Conservation (phyloP, 2,797 vertebrate genomes). For the Esox lucius region DNA sequence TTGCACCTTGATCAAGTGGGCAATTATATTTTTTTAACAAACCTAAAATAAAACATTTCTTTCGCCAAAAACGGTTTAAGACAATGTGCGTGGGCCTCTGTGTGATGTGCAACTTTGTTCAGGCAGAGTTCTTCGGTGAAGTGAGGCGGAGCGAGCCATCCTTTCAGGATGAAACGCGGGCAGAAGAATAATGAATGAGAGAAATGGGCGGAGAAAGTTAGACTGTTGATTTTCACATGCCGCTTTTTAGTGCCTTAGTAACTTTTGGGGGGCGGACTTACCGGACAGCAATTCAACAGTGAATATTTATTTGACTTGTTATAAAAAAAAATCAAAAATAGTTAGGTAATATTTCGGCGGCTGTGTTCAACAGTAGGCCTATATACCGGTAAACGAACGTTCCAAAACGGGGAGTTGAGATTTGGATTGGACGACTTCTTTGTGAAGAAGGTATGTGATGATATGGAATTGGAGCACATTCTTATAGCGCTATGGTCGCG, state of each 20-base stretch:
- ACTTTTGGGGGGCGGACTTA: not conserved
- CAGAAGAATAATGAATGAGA: constrained; percentile 41
- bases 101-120: not conserved
- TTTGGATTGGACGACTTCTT: constrained; percentile 30
- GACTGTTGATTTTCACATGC: constrained; percentile 44
- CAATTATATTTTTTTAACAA: not conserved
- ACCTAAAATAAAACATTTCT: not conserved
- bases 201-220: constrained; percentile 62
- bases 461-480: constrained; percentile 7
- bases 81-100: not conserved
- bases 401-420: constrained; percentile 2
- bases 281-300: not conserved
- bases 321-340: not conserved
- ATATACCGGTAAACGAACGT: not conserved
- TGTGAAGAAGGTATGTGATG: constrained; percentile 60
- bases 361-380: not conserved
- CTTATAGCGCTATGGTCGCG: not conserved
- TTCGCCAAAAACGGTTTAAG: not conserved
- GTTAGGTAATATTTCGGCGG: not conserved
- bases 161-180: constrained; percentile 45
- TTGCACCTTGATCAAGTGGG: not conserved
- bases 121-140: constrained; percentile 22
- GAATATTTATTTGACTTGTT: not conserved
- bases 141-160: constrained; percentile 71
- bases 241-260: not conserved